Evolutionary conservation across 2,797 vertebrate species (phyloP), one percentile per base, ranked within the genome.

Genomic region (Anabacerthia variegaticeps): DNA sequence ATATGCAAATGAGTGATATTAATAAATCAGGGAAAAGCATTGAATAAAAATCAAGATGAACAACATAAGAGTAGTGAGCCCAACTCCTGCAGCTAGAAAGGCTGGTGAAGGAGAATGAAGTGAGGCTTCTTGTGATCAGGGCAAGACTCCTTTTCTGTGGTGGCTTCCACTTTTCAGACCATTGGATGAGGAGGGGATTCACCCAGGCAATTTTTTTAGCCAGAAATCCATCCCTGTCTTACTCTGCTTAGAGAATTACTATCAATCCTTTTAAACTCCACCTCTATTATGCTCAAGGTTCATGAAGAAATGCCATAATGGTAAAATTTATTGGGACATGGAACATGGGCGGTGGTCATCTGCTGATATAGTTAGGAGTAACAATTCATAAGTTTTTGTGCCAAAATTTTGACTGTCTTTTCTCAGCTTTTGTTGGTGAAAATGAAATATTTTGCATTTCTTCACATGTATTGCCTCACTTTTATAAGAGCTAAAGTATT

Each of bases 261-360:
- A 37, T 9, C 22, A 41, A 37, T 32, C 2, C 1, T 55, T 88
- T 65, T 52, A 20, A 61, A 82, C 17, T 30, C 7, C 44, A 11
- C 11, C 37, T 85, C 24, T 37, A 63, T 6, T 4, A 0, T 69
- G 12, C 21, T 59, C 36, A 72, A 84, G 6, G 3, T 54, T 3
- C 28, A 37, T 4, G 44, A 62, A 37, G 3, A 77, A 83, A 54
- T 49, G 43, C 6, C 2, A 13, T 39, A 55, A 27, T 21, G 21
- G 23, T 8, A 65, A 74, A 74, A 8, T 59, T 54, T 69, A 43
- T 17, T 12, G 22, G 1, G 2, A 52, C 17, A 52, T 15, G 23
- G 11, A 2, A 52, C 17, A 52, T 15, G 23, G 11, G 3, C 24
- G 4, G 4, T 6, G 2, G 6, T 32, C 24, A 13, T 27, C 30